Conservation (phyloP, 2,888 invertebrate genomes). For the Drosophila mayaguana region DNA sequence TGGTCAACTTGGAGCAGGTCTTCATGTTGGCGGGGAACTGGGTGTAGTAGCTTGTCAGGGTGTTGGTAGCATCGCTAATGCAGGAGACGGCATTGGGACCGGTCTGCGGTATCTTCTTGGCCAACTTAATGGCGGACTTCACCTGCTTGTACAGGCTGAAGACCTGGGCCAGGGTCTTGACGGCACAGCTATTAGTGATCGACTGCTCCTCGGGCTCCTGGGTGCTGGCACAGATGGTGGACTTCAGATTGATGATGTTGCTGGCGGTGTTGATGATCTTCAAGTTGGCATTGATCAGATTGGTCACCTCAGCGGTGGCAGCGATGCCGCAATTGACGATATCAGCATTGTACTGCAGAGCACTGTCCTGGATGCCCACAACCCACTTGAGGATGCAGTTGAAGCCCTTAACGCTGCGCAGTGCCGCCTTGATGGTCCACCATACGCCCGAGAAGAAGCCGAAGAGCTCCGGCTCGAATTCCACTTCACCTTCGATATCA, state of each 20-base stretch:
- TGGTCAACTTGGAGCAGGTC: conserved; percentile 67
- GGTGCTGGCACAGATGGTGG: conserved; percentile 54
- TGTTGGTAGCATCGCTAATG: conserved; percentile 44
- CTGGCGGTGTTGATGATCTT: conserved; percentile 56
- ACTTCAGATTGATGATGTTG: conserved; percentile 57
- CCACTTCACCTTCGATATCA: conserved; percentile 12
- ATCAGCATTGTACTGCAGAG: conserved; percentile 46
- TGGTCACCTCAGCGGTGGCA: conserved; percentile 59
- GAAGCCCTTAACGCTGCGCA: conserved; percentile 71
- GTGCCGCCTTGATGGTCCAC: conserved; percentile 34
- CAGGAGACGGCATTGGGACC: conserved; percentile 63
- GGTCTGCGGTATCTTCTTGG: conserved; percentile 62
- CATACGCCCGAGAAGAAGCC: conserved; percentile 19
- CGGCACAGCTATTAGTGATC: conserved; percentile 48
- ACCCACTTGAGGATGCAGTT: conserved; percentile 73
- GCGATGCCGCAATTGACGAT: conserved; percentile 58
- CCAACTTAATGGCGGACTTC: conserved; percentile 36
- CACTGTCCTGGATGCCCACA: conserved; percentile 54
- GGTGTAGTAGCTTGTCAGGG: conserved; percentile 57
- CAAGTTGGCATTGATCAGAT: conserved; percentile 60
- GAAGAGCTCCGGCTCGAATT: conserved; percentile 23
- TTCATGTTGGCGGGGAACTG: conserved; percentile 60
- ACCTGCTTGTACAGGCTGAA: conserved; percentile 51
- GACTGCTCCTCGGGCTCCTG: conserved; percentile 5
- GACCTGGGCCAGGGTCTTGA: conserved; percentile 46